Evolutionary conservation across 2,797 vertebrate genomes (phyloP).

Genomic region (Sarcophilus harrisii): DNA sequence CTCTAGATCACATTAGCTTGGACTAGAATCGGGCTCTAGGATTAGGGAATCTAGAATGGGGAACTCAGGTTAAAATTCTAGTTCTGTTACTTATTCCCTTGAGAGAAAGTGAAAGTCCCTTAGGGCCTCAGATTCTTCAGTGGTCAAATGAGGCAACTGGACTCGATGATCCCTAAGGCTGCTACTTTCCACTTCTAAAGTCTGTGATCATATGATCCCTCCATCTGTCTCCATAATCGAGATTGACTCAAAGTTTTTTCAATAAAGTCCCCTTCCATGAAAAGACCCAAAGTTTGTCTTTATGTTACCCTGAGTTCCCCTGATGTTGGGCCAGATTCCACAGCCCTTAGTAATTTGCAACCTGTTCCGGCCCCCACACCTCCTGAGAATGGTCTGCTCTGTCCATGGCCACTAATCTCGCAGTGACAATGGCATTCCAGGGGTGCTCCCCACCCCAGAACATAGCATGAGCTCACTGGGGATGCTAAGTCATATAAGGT

Average conservation of each 20-base stretch:
- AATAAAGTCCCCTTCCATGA: neutral
- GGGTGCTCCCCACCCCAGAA: neutral
- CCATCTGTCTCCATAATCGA: neutral
- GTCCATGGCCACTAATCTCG: neutral
- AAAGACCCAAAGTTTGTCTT: neutral
- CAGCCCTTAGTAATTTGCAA: neutral
- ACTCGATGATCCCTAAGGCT: neutral
- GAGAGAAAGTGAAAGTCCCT: neutral
- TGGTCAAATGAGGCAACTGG: neutral
- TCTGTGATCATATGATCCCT: neutral
- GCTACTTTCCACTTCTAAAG: neutral
- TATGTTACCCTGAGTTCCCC: neutral
- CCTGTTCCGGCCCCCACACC: neutral
- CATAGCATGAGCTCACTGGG: slow-evolving; percentile 23
- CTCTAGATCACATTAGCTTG: neutral
- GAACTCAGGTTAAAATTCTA: neutral
- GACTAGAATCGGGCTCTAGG: neutral
- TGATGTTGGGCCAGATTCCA: neutral
- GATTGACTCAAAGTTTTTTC: neutral
- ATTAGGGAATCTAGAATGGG: neutral
- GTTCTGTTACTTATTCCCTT: neutral
- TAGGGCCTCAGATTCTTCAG: neutral
- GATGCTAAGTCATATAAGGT: neutral
- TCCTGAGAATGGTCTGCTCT: neutral
- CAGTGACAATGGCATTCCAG: neutral